Percentiles rank a stretch among this genome's conserved stretches.
Conservation (phyloP, 2,888 invertebrate genomes). For the Nymphalis c-album region DNA sequence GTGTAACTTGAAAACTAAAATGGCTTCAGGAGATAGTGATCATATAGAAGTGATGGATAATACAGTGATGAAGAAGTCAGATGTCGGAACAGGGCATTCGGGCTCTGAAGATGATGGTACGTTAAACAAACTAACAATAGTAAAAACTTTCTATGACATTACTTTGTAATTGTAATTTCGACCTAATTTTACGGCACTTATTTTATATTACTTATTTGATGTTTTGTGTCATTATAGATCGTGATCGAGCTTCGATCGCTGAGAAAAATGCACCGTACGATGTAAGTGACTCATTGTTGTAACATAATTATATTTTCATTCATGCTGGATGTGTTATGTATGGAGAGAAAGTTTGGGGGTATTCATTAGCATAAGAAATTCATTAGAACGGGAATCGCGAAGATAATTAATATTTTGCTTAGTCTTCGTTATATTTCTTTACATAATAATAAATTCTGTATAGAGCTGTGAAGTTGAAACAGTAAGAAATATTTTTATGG, state of each 20-base stretch:
- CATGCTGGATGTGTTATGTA: conserved; percentile 43
- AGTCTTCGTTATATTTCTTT: not conserved
- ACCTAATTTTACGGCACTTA: conserved; percentile 46
- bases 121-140: conserved; percentile 27
- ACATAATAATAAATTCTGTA: not conserved
- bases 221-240: conserved; percentile 75
- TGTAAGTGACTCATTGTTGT: conserved; percentile 74
- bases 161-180: conserved; percentile 19
- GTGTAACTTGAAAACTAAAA: conserved; percentile 79
- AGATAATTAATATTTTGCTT: not conserved
- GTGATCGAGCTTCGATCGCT: conserved; percentile 81
- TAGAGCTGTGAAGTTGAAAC: conserved; percentile 16
- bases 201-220: conserved; percentile 47
- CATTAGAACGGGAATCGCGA: not conserved
- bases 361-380: conserved; percentile 25
- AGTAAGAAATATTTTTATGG: not conserved
- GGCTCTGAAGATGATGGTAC: conserved; percentile 83
- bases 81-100: conserved; percentile 80
- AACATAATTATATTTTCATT: conserved; percentile 51
- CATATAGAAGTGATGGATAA: conserved; percentile 89
- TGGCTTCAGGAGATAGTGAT: conserved; percentile 93
- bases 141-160: not conserved
- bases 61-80: conserved; percentile 81
- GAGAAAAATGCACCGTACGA: conserved; percentile 84
- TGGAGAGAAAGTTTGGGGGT: conserved; percentile 48